phyloP scores from a whole-genome alignment of 2,888 invertebrate species.

The Drosophila austrosaltans region DNA sequence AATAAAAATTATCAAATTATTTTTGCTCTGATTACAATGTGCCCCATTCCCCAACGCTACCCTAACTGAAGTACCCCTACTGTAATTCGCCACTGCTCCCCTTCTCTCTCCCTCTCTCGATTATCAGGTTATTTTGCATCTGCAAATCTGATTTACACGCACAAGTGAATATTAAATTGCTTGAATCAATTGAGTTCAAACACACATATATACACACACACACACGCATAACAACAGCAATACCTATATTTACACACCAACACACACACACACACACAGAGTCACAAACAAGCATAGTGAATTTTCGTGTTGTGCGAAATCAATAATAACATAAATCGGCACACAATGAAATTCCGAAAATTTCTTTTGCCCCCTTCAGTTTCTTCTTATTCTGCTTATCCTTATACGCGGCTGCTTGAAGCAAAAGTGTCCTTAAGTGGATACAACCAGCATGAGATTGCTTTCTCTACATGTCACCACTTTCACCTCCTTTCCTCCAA shows the following conservation, averaged over 20 bases:
- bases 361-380: background rate
- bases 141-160: constrained; percentile 78
- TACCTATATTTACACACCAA: constrained; percentile 28
- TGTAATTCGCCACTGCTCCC: no score
- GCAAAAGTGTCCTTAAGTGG: constrained; percentile 15
- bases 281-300: constrained; percentile 15
- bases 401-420: background rate
- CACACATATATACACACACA: constrained; percentile 22
- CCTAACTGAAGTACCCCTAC: no score
- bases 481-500: background rate
- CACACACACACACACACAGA: constrained; percentile 45
- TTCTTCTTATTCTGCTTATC: background rate
- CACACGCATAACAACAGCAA: constrained; percentile 19
- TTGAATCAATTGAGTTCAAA: constrained; percentile 71
- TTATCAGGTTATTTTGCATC: constrained; percentile 70
- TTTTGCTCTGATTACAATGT: constrained; percentile 42
- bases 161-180: constrained; percentile 78
- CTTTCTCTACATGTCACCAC: background rate
- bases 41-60: background rate
- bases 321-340: constrained; percentile 76
- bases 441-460: constrained; percentile 6
- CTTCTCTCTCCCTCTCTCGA: constrained; percentile 52
- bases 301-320: constrained; percentile 65
- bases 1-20: constrained; percentile 67
- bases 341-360: constrained; percentile 64